phyloP scores from a whole-genome alignment of 2,113 vertebrate species.

The Lycaon pictus region DNA sequence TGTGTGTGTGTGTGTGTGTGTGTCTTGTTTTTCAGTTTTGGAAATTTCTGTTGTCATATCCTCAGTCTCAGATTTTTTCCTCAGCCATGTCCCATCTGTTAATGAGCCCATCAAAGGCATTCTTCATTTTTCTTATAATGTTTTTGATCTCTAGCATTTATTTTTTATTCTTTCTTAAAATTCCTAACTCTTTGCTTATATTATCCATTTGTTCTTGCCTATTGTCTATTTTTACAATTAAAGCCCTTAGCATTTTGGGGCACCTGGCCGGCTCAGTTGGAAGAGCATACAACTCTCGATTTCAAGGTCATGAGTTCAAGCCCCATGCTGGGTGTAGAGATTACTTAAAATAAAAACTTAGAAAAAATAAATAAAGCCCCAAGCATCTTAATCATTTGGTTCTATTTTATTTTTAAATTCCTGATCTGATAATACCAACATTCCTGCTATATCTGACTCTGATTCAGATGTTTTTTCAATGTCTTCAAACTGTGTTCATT shows the following conservation, averaged over 20 bases:
- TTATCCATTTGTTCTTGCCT: background rate
- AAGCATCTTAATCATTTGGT: background rate
- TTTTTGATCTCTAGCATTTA: background rate
- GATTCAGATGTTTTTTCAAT: background rate
- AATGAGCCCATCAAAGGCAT: background rate
- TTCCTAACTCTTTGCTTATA: background rate
- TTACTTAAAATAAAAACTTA: background rate
- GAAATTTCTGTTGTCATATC: background rate
- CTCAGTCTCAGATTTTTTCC: background rate
- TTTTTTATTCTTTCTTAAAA: background rate
- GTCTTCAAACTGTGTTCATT: background rate
- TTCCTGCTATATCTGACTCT: background rate
- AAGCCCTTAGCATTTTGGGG: background rate
- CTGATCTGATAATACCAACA: background rate
- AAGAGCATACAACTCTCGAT: background rate
- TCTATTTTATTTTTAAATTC: background rate
- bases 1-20: too few relatives aligned
- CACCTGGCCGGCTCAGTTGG: background rate
- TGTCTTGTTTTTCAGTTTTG: background rate
- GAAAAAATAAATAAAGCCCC: background rate
- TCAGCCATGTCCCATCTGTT: background rate
- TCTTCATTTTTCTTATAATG: background rate
- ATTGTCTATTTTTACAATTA: background rate
- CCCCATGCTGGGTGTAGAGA: background rate
- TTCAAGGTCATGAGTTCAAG: background rate